phyloP scores from a whole-genome alignment of 2,888 invertebrate genomes.

The Amiota mariae region DNA sequence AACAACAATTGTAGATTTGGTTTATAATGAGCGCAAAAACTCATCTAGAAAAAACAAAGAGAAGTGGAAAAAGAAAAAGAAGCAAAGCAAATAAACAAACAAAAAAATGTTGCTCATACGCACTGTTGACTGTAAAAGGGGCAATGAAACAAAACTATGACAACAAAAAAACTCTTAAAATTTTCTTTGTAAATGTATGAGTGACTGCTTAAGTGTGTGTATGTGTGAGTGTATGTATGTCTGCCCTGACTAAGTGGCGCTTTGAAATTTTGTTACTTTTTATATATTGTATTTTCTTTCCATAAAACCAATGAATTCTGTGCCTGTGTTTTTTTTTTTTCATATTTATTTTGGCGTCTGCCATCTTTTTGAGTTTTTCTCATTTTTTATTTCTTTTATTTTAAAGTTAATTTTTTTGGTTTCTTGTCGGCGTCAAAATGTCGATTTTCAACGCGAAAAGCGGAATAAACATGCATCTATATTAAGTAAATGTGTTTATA shows the following conservation, averaged over 20 bases:
- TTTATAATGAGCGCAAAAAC: slow-evolving; percentile 7
- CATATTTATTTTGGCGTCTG: neutral
- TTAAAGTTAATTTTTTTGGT: neutral
- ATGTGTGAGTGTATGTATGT: neutral
- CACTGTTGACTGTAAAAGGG: slow-evolving; percentile 50
- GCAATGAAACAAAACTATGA: neutral
- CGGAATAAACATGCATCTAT: slow-evolving; percentile 5
- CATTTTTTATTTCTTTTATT: neutral
- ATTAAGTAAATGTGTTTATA: slow-evolving; percentile 6
- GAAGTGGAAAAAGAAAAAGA: neutral
- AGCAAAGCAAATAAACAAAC: neutral
- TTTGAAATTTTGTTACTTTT: neutral
- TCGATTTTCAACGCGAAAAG: neutral
- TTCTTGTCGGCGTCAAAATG: slow-evolving; percentile 3
- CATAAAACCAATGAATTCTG: neutral
- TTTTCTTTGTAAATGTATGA: neutral
- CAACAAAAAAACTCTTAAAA: slow-evolving; percentile 2
- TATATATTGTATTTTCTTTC: neutral
- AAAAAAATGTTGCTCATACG: slow-evolving; percentile 56
- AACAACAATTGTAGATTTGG: too few species aligned
- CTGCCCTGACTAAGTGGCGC: neutral
- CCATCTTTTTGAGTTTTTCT: neutral
- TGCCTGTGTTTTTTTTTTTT: neutral
- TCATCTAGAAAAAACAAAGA: neutral
- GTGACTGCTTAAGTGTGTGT: neutral